Conservation (phyloP, 2,113 vertebrate genomes). For the Leucopsar rothschildi region DNA sequence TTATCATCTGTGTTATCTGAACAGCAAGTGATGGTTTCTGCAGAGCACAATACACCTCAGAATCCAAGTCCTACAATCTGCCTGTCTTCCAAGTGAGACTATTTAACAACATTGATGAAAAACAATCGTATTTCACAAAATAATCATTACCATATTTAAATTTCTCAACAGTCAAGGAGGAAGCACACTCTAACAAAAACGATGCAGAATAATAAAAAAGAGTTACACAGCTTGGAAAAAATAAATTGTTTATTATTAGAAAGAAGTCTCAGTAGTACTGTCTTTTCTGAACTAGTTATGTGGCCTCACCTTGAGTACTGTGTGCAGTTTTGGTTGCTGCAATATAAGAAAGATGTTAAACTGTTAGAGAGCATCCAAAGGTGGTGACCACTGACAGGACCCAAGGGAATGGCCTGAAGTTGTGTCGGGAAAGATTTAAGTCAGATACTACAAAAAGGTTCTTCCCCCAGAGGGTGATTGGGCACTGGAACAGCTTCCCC, state of each 20-base stretch:
- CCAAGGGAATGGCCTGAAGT: background rate
- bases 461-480: background rate
- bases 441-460: background rate
- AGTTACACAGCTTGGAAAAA: background rate
- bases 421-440: background rate
- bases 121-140: background rate
- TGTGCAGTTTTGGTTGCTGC: background rate
- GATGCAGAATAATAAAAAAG: background rate
- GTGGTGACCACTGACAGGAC: background rate
- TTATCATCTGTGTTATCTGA: background rate
- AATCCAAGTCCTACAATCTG: background rate
- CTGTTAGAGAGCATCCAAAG: background rate
- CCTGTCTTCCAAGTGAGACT: background rate
- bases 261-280: background rate
- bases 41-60: background rate
- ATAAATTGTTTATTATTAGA: background rate
- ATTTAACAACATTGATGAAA: background rate
- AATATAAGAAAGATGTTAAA: background rate
- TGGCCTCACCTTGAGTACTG: background rate
- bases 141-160: background rate
- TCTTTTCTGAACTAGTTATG: background rate
- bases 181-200: background rate
- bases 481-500: background rate
- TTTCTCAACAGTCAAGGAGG: background rate
- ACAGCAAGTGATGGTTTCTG: background rate